Evolutionary conservation across 2,888 invertebrate species (phyloP).

Genomic region (Temnothorax rugatulus): DNA sequence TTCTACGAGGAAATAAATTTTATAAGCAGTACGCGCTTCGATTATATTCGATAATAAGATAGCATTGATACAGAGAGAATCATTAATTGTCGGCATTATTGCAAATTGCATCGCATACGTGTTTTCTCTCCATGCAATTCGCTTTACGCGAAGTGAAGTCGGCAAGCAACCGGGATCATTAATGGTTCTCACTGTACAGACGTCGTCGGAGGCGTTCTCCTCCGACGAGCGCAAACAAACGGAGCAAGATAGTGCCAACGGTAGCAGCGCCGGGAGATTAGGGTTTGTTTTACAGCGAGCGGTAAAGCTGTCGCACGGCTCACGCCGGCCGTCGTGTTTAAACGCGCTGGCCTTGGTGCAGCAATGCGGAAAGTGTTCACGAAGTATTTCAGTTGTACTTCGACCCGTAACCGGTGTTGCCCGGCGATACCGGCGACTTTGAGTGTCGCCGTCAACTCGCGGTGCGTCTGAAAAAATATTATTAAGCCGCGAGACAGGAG

Average conservation of each 20-base stretch:
- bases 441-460: conserved; percentile 1
- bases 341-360: conserved; percentile 66
- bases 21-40: background rate
- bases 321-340: conserved; percentile 78
- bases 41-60: background rate
- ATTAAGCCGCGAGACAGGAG: conserved; percentile 11
- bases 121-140: conserved; percentile 8
- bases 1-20: background rate
- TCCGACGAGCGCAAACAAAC: conserved; percentile 77
- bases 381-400: conserved; percentile 38
- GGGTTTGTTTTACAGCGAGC: conserved; percentile 85
- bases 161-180: conserved; percentile 43
- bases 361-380: conserved; percentile 57
- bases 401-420: background rate
- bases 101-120: background rate
- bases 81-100: background rate
- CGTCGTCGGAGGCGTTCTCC: conserved; percentile 58
- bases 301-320: conserved; percentile 85
- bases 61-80: background rate
- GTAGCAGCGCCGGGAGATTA: conserved; percentile 85
- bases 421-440: conserved; percentile 6
- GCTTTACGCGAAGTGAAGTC: conserved; percentile 43
- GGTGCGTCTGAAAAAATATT: conserved; percentile 26
- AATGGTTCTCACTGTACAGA: conserved; percentile 59
- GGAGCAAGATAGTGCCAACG: conserved; percentile 81